Evolutionary conservation across 2,888 invertebrate genomes (phyloP), one percentile per base, ranked within the genome.

Genomic region (Habrosyne pyritoides): DNA sequence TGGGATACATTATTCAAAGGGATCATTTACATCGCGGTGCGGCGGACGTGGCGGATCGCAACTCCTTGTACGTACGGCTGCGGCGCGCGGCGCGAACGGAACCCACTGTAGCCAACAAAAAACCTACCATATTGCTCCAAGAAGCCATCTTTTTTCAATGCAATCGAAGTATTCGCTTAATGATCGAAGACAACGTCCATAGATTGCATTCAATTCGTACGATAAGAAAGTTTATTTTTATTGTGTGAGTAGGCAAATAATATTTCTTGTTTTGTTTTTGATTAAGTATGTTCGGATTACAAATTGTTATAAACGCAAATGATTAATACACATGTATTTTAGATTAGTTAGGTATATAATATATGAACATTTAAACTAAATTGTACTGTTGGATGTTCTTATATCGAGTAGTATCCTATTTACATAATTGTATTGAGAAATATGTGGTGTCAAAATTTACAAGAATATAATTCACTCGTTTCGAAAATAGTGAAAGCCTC

Each of bases 1-100:
- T 86, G 91, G 90, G 84, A 89, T 86, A 88, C 89, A 90, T 90
- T 89, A 90, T 89, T 89, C 89, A 89, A 87, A 83, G 84, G 85
- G 91, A 91, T 89, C 91, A 89, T 91, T 91, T 91, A 90, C 91
- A 91, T 91, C 86, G 89, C 81, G 63, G 75, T 66, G 82, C 81
- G 69, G 79, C 79, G 81, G 82, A 87, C 86, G 87, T 79, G 87
- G 84, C 71, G 86, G 87, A 81, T 78, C 74, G 86, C 83, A 81
- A 71, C 81, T 82, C 91, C 91, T 77, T 91, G 85, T 91, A 86
- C 68, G 91, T 85, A 77, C 75, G 66, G 60, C 64, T 21, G 67
- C 67, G 83, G 82, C 42, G 42, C 42, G 42, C 42, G 18, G 42
- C 84, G 81, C 85, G 89, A 83, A 67, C 73, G 84, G 89, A 77